Conservation (phyloP, 2,888 invertebrate genomes). For the Cheilosia urbana region DNA sequence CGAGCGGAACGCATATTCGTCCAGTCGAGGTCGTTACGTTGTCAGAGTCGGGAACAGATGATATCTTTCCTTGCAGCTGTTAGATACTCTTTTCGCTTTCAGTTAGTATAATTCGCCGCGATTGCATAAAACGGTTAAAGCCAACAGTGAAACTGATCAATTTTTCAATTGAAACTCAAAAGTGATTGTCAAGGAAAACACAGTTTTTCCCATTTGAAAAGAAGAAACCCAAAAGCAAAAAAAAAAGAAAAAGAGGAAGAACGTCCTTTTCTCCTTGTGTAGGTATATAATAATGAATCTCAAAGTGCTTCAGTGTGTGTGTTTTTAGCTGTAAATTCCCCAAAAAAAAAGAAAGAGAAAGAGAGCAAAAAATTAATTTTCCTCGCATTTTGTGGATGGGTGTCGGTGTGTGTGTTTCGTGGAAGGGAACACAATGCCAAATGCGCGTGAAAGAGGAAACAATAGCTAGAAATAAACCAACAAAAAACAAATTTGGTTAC, state of each 20-base stretch:
- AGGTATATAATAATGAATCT: constrained; percentile 61
- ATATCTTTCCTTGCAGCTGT: constrained; percentile 65
- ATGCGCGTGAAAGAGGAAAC: constrained; percentile 31
- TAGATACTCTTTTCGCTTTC: constrained; percentile 38
- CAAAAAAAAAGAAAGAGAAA: constrained; percentile 61
- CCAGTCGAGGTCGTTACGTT: constrained; percentile 76
- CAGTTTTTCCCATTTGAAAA: neutral
- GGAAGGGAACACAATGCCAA: constrained; percentile 12
- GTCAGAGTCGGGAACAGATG: constrained; percentile 73
- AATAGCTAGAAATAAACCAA: constrained; percentile 3
- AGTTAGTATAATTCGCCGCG: constrained; percentile 13
- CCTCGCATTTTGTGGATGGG: neutral
- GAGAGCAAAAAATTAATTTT: constrained; percentile 58
- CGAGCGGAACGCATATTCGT: constrained; percentile 73
- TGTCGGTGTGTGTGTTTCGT: constrained; percentile 9
- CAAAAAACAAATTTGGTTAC: constrained; percentile 38
- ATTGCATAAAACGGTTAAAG: constrained; percentile 15
- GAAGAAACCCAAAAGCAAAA: constrained; percentile 8
- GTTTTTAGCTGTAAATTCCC: constrained; percentile 14
- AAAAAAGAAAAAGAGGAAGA: neutral
- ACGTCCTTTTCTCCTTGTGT: constrained; percentile 71
- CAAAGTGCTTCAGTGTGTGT: constrained; percentile 55
- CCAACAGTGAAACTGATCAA: neutral
- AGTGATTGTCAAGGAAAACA: constrained; percentile 6
- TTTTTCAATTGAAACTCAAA: neutral